Conservation (phyloP, 2,888 invertebrate genomes). For the Nomada ferruginata region DNA sequence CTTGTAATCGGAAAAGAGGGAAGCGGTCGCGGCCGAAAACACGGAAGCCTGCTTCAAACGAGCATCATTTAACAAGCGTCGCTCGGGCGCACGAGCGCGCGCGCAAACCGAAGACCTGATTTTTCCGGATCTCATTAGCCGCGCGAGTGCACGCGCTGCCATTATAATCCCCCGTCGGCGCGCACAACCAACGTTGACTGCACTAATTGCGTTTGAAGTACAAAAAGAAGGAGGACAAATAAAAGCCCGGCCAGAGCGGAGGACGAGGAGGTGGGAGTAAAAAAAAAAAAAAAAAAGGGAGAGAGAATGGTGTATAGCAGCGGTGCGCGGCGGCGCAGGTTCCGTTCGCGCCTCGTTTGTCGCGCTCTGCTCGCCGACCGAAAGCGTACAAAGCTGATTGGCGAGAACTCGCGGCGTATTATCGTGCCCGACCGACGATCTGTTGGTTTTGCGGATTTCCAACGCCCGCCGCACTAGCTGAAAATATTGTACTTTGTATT, state of each 20-base stretch:
- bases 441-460: conserved; percentile 39
- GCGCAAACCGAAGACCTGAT: conserved; percentile 70
- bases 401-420: conserved; percentile 67
- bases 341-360: conserved; percentile 63
- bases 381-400: conserved; percentile 67
- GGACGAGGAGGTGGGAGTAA: background rate
- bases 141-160: conserved; percentile 68
- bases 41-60: conserved; percentile 69
- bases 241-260: conserved; percentile 42
- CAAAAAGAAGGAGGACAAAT: conserved; percentile 66
- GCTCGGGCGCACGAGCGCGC: conserved; percentile 59
- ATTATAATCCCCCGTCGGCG: conserved; percentile 72
- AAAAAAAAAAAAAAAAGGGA: conserved; percentile 22
- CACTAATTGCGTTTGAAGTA: conserved; percentile 75
- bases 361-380: conserved; percentile 49
- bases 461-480: conserved; percentile 1
- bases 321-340: conserved; percentile 21
- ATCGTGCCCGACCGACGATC: conserved; percentile 44
- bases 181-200: conserved; percentile 70
- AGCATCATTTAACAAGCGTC: conserved; percentile 73
- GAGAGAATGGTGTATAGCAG: conserved; percentile 11
- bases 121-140: conserved; percentile 76
- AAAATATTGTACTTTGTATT: conserved; percentile 43
- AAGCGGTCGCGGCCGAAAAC: conserved; percentile 61
- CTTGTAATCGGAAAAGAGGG: conserved; percentile 59